Evolutionary conservation across 1,140 invertebrate species (phyloP).

Genomic region (Drosophila pallidifrons): DNA sequence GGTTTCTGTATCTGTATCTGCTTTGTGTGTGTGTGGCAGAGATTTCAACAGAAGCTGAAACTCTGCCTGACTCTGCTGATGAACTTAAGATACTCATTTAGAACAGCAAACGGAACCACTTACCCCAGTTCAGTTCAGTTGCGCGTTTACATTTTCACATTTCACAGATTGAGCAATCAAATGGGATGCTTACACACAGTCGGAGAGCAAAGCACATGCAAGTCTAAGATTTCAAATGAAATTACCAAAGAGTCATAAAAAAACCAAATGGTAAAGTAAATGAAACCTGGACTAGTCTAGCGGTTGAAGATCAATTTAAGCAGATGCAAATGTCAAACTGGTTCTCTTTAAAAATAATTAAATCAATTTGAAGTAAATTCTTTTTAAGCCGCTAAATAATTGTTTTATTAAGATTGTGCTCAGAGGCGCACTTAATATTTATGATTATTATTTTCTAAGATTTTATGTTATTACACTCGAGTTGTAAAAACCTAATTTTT

Average conservation of each 20-base stretch:
- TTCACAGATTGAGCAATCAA: slow-evolving; percentile 34
- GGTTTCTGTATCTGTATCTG: neutral
- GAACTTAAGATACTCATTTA: slow-evolving; percentile 66
- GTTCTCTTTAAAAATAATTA: neutral
- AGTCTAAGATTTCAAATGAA: neutral
- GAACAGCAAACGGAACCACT: slow-evolving; percentile 56
- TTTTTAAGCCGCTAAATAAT: neutral
- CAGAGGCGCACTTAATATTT: too few relatives aligned
- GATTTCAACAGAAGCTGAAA: slow-evolving; percentile 64
- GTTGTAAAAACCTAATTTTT: too few relatives aligned
- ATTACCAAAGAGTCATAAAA: neutral
- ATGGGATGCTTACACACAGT: slow-evolving; percentile 4
- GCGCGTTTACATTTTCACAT: slow-evolving; percentile 25
- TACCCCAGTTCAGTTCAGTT: slow-evolving; percentile 65
- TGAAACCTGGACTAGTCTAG: slow-evolving; percentile 89
- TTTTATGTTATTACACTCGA: too few relatives aligned
- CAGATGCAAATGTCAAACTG: neutral
- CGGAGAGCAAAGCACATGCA: slow-evolving; percentile 1
- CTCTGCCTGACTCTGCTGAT: slow-evolving; percentile 43
- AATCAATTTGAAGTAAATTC: neutral
- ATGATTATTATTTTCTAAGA: too few relatives aligned
- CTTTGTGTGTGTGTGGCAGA: slow-evolving; percentile 24
- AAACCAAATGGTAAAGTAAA: slow-evolving; percentile 85
- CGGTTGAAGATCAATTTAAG: neutral
- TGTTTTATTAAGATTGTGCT: neutral